Percentiles rank a stretch among this genome's conserved stretches.
These are phyloP conservation scores for Yponomeuta cagnagella DNA, from an alignment of 2,888 invertebrate genomes.

Conservation along the genomic window DNA sequence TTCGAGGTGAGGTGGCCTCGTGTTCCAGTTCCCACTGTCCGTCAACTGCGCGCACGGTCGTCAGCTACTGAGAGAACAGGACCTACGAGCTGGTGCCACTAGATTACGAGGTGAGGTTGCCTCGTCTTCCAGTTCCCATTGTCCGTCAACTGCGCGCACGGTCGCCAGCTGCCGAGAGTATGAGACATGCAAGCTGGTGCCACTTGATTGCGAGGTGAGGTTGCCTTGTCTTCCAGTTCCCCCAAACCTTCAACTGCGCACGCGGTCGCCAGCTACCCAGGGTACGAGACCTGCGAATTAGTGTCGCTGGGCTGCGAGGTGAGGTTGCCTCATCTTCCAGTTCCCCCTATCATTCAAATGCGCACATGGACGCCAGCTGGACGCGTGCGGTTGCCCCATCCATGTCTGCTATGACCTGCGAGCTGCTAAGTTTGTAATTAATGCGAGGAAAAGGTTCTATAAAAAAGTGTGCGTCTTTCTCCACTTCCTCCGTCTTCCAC, in stretches of 20 bases:
- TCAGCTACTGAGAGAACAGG: constrained; percentile 77
- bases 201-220: constrained; percentile 60
- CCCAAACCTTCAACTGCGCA: constrained; percentile 40
- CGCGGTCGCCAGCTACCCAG: constrained; percentile 70
- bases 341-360: constrained; percentile 11
- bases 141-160: constrained; percentile 43
- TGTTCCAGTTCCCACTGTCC: constrained; percentile 27
- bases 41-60: constrained; percentile 49
- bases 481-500: no score
- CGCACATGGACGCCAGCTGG: background rate
- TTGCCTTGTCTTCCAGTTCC: no score
- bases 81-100: constrained; percentile 58
- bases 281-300: constrained; percentile 73
- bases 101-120: constrained; percentile 53
- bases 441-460: no score
- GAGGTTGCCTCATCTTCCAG: background rate
- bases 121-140: constrained; percentile 27
- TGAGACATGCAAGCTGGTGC: constrained; percentile 65
- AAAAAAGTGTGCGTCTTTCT: no score
- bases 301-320: constrained; percentile 64
- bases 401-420: no score
- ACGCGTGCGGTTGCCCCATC: no score
- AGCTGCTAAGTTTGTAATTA: no score
- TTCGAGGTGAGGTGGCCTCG: constrained; percentile 45
- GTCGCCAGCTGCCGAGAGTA: constrained; percentile 75